phyloP scores from a whole-genome alignment of 2,888 invertebrate species.

The Hirtodrosophila confusa region DNA sequence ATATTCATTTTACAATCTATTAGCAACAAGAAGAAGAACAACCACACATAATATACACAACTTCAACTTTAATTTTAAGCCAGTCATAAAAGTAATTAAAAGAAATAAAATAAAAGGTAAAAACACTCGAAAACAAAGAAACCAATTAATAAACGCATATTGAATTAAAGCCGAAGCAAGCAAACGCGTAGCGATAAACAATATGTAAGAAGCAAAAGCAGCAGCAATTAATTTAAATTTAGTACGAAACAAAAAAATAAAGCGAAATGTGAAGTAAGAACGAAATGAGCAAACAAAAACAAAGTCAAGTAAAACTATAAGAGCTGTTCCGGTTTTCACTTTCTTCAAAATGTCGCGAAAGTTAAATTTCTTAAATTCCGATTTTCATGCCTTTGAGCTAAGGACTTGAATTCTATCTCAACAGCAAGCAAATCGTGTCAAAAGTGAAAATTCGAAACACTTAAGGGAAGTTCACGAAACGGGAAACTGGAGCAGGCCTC shows the following conservation, averaged over 20 bases:
- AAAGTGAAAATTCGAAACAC: too few species aligned
- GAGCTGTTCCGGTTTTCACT: neutral
- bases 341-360: too few species aligned
- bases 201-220: constrained; percentile 51
- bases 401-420: too few species aligned
- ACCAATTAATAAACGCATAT: constrained; percentile 54
- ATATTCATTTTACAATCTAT: constrained; percentile 62
- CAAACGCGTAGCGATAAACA: constrained; percentile 42
- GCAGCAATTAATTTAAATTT: constrained; percentile 71
- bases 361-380: too few species aligned
- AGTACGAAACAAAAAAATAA: constrained; percentile 45
- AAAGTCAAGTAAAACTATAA: constrained; percentile 39
- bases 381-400: too few species aligned
- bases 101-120: constrained; percentile 28
- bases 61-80: constrained; percentile 77
- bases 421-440: too few species aligned
- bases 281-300: constrained; percentile 54
- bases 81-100: constrained; percentile 64
- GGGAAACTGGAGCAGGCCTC: too few species aligned
- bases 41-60: constrained; percentile 62
- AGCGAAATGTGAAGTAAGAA: constrained; percentile 61
- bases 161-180: constrained; percentile 33
- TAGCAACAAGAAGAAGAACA: constrained; percentile 55
- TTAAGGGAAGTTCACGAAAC: too few species aligned
- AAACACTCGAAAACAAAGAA: constrained; percentile 39